Base-by-base conservation (phyloP, 2,113 vertebrate species). In the Ptyas mucosa region DNA sequence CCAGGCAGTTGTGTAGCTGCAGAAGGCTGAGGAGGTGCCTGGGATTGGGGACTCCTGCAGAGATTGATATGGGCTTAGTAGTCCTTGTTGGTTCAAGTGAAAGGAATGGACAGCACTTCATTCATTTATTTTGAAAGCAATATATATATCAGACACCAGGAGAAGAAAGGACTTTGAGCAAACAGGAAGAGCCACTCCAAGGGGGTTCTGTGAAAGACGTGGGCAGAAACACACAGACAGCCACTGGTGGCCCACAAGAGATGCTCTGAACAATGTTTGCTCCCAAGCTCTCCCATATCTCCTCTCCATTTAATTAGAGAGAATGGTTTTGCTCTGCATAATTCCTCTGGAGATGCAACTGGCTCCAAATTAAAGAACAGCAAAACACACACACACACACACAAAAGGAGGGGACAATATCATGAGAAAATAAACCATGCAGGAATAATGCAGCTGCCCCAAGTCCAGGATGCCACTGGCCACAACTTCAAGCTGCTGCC, bases 401-500 rank as follows among this genome's bases (percentile, higher is more conserved):
- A 39, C 21, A 51, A 2, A 6, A 2, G 43, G 86, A 20, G 86
- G 15, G 34, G 46, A 15, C 18, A 58, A 26, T 11, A 26, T 23
- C 69, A 61, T 11, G 69, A 43, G 69, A 88, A 81, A 69, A 52
- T 53, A 43, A 52, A 23, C 69, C 87, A 24, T 12, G 24, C 87
- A 20, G 46, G 91, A 39, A 53, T 14, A 23, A 5, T 12, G 61
- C 85, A 91, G 69, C n/a, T 1, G 54, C 43, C 15, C 26, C 58
- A 0, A 51, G 87, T 81, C 58, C 24, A 23, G 93, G 95, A 94
- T 21, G 87, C 61, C 94, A 46, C 18, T 58, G 92, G 92, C 61
- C 90, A 61, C 61, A 5, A 85, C 69, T 69, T 29, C 93, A 95
- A 94, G 89, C 87, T 34, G 90, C 88, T 90, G 96, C 95, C 96